Percentiles rank a stretch among this genome's conserved stretches.
These are phyloP conservation scores for Anoplolepis gracilipes DNA, from an alignment of 1,140 invertebrate species.

Conservation along the genomic window DNA sequence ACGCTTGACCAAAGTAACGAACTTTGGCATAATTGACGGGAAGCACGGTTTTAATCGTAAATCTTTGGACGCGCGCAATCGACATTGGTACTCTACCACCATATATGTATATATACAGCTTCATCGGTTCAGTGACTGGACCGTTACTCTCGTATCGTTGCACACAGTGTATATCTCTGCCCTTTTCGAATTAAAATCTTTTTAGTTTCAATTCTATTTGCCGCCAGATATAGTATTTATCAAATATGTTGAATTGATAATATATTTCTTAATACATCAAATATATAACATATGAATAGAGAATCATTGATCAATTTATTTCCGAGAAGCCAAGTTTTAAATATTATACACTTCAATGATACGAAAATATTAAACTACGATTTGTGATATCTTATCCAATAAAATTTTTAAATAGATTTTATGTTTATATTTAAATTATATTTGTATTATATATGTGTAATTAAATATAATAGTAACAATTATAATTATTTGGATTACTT, in stretches of 20 bases:
- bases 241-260: conserved; percentile 31
- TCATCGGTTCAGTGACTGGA: conserved; percentile 27
- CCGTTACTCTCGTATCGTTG: conserved; percentile 9
- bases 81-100: conserved; percentile 48
- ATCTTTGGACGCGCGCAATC: conserved; percentile 64
- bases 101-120: neutral
- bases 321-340: neutral
- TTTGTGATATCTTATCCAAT: neutral
- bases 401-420: neutral
- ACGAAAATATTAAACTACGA: neutral
- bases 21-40: conserved; percentile 63
- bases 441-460: no score
- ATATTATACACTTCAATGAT: neutral
- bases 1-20: conserved; percentile 51
- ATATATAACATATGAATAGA: neutral
- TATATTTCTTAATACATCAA: conserved; percentile 25
- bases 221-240: neutral
- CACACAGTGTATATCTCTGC: neutral
- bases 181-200: conserved; percentile 24
- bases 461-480: no score
- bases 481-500: neutral
- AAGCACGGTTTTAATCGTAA: conserved; percentile 68
- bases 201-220: conserved; percentile 4
- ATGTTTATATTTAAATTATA: no score
- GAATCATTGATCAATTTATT: neutral